Base-by-base conservation (phyloP, 2,888 invertebrate genomes). In the Mythimna impura region DNA sequence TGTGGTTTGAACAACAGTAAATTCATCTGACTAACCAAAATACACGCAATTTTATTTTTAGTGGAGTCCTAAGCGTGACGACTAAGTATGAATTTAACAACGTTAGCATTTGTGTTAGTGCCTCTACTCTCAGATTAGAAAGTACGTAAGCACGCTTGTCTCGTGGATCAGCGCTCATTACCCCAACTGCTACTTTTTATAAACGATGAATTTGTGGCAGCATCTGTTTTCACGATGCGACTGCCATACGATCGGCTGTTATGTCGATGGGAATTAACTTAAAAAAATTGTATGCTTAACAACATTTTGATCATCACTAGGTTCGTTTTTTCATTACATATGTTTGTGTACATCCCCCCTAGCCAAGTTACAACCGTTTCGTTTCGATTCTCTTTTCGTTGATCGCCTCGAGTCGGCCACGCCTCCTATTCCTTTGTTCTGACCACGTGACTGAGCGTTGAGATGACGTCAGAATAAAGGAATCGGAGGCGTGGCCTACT, bases 131-230 rank as follows among this genome's bases (percentile, higher is more conserved):
- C 68, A 80, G 84, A 87, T 89, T 91, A 91, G 90, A 91, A 90
- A 90, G 89, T 80, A 52, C 71, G 69, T 52, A 58, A 68, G 66
- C 50, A 65, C 73, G 70, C 77, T 83, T 78, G 89, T 80, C 87
- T 85, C 80, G 80, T 82, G 78, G 86, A 87, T 88, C 89, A 85
- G 78, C 77, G 85, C 86, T 88, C 86, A 89, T 89, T 90, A 90
- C 85, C 87, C 76, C 77, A 66, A 80, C 77, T 73, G 82, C 83
- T 74, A 76, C 75, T 81, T 86, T 83, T 79, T 83, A 63, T 76
- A 78, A 65, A 47, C 30, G 67, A 69, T 66, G 54, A 76, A 74
- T 78, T 83, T 43, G 60, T 36, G 57, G 61, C 43, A 25, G 14
- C 1, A 22, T 1, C 5, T 20, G 0, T 84, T 79, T 72, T 66